Percentiles rank a stretch among this genome's conserved stretches.
Evolutionary conservation across 2,888 invertebrate genomes (phyloP).

Genomic region (Zonitis immaculata): DNA sequence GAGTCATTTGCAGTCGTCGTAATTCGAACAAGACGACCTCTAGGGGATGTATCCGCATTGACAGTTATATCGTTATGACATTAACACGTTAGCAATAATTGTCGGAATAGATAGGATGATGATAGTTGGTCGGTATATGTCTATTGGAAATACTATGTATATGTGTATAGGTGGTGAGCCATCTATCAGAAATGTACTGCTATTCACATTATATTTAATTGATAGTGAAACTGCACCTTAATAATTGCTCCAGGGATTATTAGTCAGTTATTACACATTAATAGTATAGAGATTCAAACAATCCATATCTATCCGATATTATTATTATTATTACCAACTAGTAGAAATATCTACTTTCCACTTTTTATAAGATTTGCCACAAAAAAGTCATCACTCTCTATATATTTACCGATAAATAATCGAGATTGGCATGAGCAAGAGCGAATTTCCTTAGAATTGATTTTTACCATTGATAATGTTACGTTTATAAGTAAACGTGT

Average conservation of each 20-base stretch:
- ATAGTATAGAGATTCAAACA: slow-evolving; percentile 32
- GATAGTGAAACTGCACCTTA: slow-evolving; percentile 43
- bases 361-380: too few relatives aligned
- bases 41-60: slow-evolving; percentile 8
- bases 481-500: not conserved
- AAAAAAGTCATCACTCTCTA: too few relatives aligned
- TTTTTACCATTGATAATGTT: not conserved
- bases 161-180: slow-evolving; percentile 26
- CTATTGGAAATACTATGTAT: slow-evolving; percentile 16
- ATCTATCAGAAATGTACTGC: slow-evolving; percentile 39
- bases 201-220: slow-evolving; percentile 45
- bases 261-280: too few relatives aligned
- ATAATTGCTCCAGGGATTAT: slow-evolving; percentile 45
- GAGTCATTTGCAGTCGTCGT: slow-evolving; percentile 12
- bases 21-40: slow-evolving; percentile 8
- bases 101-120: slow-evolving; percentile 1
- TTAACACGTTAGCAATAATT: slow-evolving; percentile 18
- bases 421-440: too few relatives aligned
- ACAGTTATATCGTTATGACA: slow-evolving; percentile 14
- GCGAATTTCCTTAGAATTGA: too few relatives aligned
- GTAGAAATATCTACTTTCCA: too few relatives aligned
- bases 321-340: slow-evolving; percentile 20
- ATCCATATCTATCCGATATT: slow-evolving; percentile 26
- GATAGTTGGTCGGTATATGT: too few relatives aligned
- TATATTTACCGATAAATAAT: too few relatives aligned